Conservation (phyloP, 2,797 vertebrate genomes). For the Miichthys miiuy region DNA sequence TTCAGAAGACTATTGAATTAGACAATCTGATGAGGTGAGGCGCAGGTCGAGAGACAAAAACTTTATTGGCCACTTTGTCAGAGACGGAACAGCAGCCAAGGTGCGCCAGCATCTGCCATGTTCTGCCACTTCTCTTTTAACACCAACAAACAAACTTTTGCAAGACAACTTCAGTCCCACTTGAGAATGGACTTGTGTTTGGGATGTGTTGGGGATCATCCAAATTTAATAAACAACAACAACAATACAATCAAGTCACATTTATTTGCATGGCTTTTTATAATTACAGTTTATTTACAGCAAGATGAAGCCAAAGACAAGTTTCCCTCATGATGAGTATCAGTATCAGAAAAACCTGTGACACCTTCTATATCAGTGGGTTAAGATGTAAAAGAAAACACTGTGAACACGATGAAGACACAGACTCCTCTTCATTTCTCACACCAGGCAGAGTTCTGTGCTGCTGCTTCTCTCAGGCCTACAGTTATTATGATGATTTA, state of each 20-base stretch:
- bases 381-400: not conserved
- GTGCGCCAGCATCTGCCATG: too few species aligned
- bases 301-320: not conserved
- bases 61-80: too few species aligned
- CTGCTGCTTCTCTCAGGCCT: not conserved
- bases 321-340: not conserved
- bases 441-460: not conserved
- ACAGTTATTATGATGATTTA: conserved; percentile 15
- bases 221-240: not conserved
- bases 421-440: not conserved
- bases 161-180: too few species aligned
- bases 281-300: not conserved
- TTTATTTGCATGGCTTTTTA: not conserved
- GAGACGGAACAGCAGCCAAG: too few species aligned
- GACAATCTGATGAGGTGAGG: too few species aligned
- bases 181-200: too few species aligned
- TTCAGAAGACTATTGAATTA: too few species aligned
- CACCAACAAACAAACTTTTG: too few species aligned
- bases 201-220: not conserved
- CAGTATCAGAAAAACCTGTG: not conserved
- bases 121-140: too few species aligned
- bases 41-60: too few species aligned
- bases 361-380: not conserved
- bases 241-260: not conserved
- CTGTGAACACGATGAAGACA: not conserved